These are phyloP conservation scores for Monochamus saltuarius DNA, from an alignment of 1,140 invertebrate species.

Conservation along the genomic window DNA sequence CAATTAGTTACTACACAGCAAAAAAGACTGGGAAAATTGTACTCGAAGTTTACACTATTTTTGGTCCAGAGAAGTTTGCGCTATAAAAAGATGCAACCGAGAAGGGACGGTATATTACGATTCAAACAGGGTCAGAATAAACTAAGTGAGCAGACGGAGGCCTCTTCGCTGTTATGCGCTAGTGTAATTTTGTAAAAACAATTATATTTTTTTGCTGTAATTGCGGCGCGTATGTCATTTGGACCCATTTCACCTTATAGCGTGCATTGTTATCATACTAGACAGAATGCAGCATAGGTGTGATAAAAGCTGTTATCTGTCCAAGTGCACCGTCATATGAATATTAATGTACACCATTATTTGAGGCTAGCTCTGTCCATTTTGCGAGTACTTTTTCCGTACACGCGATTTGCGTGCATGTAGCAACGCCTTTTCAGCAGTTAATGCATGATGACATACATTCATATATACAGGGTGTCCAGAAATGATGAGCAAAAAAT, in stretches of 20 bases:
- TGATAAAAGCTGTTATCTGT: slow-evolving; percentile 25
- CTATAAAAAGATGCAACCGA: not conserved
- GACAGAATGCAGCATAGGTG: slow-evolving; percentile 19
- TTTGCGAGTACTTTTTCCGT: slow-evolving; percentile 20
- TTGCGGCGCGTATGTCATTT: slow-evolving; percentile 6
- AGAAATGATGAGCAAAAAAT: too few relatives aligned
- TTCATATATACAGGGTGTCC: too few relatives aligned
- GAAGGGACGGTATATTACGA: not conserved
- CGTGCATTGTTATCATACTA: slow-evolving; percentile 15
- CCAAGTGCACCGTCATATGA: slow-evolving; percentile 23
- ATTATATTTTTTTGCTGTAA: not conserved
- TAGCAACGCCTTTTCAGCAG: slow-evolving; percentile 19
- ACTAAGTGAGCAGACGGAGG: not conserved
- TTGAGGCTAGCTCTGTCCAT: slow-evolving; percentile 18
- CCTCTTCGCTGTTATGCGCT: not conserved
- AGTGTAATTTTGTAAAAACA: not conserved
- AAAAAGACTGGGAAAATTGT: too few relatives aligned
- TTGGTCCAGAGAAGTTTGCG: not conserved
- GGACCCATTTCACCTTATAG: slow-evolving; percentile 15
- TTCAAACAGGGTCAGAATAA: not conserved
- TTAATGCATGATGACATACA: slow-evolving; percentile 9
- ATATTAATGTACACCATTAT: slow-evolving; percentile 22
- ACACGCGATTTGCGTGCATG: slow-evolving; percentile 18
- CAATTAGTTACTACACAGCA: not conserved
- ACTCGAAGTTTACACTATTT: too few relatives aligned